Base-by-base conservation (phyloP, 2,888 invertebrate genomes). In the Spicauda simplicius region DNA sequence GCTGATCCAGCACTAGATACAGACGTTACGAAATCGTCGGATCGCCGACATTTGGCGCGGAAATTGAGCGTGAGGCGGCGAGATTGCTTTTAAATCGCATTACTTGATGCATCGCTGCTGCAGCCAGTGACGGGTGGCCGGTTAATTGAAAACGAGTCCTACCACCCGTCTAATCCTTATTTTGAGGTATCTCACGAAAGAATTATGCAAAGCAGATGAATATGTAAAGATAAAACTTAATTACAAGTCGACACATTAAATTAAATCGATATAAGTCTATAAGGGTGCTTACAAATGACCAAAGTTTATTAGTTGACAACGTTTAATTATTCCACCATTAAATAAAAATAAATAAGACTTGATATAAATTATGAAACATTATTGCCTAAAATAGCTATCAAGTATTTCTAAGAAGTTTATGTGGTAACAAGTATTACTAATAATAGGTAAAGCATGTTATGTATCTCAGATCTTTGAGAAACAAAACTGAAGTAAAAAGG, bases 31-130 rank as follows among this genome's bases (percentile, higher is more conserved):
- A 71, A 72, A 66, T 63, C 61, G 52, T 52, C 20, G 62, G 75
- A 80, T 81, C 78, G 80, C 79, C 77, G 80, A 80, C 82, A 84
- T 87, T 85, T 76, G 77, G 76, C 75, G 74, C 83, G 89, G 89
- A 90, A 90, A 90, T 90, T 88, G 86, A 85, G 84, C 88, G 84
- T 78, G 77, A 75, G 77, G 73, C 78, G 77, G 62, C 79, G 85
- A 88, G 87, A 91, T 91, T 89, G 90, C 85, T 88, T 90, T 89
- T 88, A 88, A 90, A 90, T 90, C 85, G 78, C 76, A 80, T 90
- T 89, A 87, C 82, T 74, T 63, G 72, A 73, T 77, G 76, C 75
- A 75, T 71, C 71, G 60, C 50, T 69, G 71, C 63, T 74, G 70
- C 70, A 70, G 65, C 56, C 69, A 50, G 58, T 67, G 59, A 72